phyloP scores from a whole-genome alignment of 2,888 invertebrate species.

The Phortica magna region DNA sequence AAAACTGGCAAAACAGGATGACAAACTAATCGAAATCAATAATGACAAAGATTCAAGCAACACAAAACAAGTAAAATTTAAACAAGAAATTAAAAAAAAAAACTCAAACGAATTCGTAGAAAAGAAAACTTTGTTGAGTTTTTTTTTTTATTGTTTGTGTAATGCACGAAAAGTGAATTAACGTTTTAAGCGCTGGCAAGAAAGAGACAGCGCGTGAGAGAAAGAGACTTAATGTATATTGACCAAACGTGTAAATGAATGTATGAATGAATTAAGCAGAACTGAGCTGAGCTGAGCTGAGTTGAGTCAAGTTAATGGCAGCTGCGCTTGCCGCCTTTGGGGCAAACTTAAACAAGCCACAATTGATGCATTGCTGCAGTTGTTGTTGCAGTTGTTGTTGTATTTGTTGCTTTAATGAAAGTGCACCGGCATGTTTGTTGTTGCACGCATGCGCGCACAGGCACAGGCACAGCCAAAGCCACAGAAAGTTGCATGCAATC shows the following conservation, averaged over 20 bases:
- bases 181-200: not conserved
- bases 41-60: conserved; percentile 3
- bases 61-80: conserved; percentile 12
- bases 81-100: conserved; percentile 11
- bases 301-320: no score
- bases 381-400: conserved; percentile 5
- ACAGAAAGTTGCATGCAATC: conserved; percentile 27
- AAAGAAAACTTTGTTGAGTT: not conserved
- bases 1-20: conserved; percentile 23
- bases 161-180: not conserved
- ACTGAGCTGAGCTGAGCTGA: not conserved
- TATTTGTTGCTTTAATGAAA: conserved; percentile 27
- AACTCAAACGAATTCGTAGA: not conserved
- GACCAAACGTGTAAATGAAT: not conserved
- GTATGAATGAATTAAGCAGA: not conserved
- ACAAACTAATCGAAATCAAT: not conserved
- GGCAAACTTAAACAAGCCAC: conserved; percentile 5
- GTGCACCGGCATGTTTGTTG: conserved; percentile 10
- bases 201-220: not conserved
- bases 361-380: not conserved
- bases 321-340: not conserved
- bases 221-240: no score
- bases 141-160: not conserved
- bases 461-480: not conserved
- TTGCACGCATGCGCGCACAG: conserved; percentile 27